Percentiles rank a stretch among this genome's conserved stretches.
These are phyloP conservation scores for Dendrocincla fuliginosa DNA, from an alignment of 2,797 vertebrate genomes.

Conservation along the genomic window DNA sequence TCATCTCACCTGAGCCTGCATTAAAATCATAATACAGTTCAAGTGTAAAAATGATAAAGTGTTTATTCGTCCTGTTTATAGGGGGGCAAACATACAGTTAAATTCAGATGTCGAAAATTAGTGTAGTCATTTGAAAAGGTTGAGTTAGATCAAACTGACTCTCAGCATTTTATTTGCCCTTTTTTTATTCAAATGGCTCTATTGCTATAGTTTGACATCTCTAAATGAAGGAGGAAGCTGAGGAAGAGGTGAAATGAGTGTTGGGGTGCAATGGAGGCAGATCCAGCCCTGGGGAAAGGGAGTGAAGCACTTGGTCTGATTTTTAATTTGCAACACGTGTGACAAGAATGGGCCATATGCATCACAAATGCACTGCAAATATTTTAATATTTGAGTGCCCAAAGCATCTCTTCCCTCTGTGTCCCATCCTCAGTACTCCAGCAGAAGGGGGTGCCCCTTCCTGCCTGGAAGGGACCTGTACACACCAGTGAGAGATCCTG, in stretches of 20 bases:
- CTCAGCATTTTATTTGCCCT: conserved; percentile 61
- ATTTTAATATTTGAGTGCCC: background rate
- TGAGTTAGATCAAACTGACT: conserved; percentile 75
- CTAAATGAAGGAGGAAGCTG: background rate
- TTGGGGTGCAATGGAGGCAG: background rate
- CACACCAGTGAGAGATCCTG: accelerated
- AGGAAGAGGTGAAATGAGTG: background rate
- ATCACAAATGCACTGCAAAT: background rate
- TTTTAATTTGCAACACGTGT: background rate
- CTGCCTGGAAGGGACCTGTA: accelerated
- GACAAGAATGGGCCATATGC: background rate
- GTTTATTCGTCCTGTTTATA: conserved; percentile 98
- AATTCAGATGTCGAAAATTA: conserved; percentile 80
- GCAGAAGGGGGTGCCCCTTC: background rate
- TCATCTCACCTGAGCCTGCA: conserved; percentile 95
- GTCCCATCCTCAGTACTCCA: accelerated
- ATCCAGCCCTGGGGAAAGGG: background rate
- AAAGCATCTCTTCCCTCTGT: background rate
- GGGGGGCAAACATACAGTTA: conserved; percentile 88
- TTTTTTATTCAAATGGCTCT: conserved; percentile 55
- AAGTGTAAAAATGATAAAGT: conserved; percentile 99
- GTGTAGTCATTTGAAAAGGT: conserved; percentile 80
- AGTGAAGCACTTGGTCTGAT: background rate
- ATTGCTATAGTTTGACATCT: background rate
- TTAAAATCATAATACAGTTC: conserved; percentile 98